Conservation (phyloP, 2,888 invertebrate species). For the Phragmatobia fuliginosa region DNA sequence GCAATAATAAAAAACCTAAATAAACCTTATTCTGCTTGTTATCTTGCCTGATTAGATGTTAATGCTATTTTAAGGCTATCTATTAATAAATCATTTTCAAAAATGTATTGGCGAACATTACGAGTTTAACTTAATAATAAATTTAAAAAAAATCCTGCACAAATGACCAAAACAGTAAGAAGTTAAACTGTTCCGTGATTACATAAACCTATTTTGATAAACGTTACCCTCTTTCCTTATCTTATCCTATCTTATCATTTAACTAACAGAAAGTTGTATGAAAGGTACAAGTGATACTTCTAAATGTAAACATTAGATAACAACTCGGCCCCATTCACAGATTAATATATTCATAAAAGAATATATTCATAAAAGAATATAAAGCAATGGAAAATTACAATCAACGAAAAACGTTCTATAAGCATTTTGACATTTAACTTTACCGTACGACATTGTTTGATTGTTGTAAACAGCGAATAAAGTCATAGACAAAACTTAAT, state of each 20-base stretch:
- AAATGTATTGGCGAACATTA: too few relatives aligned
- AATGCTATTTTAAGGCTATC: too few relatives aligned
- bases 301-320: conserved; percentile 48
- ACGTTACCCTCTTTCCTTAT: conserved; percentile 36
- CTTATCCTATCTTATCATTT: conserved; percentile 46
- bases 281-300: conserved; percentile 35
- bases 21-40: neutral
- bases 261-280: conserved; percentile 49
- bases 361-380: conserved; percentile 7
- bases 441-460: neutral
- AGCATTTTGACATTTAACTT: neutral
- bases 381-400: conserved; percentile 7
- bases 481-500: neutral
- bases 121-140: too few relatives aligned
- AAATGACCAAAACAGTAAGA: conserved; percentile 1
- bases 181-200: conserved; percentile 19
- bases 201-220: conserved; percentile 20
- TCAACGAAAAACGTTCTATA: neutral
- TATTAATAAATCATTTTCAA: too few relatives aligned
- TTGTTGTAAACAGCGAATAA: neutral
- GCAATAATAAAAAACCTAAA: neutral
- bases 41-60: neutral
- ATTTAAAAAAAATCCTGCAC: neutral
- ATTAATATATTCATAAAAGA: conserved; percentile 15
- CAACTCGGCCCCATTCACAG: conserved; percentile 35